Base-by-base conservation (phyloP, 1,140 invertebrate genomes). In the Drosophila sp. region DNA sequence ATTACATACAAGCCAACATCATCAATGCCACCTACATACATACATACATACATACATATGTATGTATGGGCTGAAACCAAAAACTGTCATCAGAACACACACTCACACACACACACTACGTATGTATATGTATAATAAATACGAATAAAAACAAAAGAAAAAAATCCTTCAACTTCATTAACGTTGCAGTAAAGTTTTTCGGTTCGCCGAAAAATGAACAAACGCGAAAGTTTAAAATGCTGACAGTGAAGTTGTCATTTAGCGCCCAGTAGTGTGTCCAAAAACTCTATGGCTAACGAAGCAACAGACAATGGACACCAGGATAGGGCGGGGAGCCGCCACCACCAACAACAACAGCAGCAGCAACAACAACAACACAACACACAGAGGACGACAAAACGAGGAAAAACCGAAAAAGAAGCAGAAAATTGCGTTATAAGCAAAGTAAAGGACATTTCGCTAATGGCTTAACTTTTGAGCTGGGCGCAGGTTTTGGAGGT, bases 381-480 rank as follows among this genome's bases (percentile, higher is more conserved):
- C 25, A 44, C 25, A 44, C 10, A 11, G 29, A 3, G 35, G 35
- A 38, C 7, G 35, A 8, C 35, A 63, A 61, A 44, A 44, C 2
- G 41, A 27, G 41, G 17, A 60, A 61, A 44, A 44, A 44, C 6
- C 40, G 40, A 77, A 73, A 82, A 79, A 86, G 76, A 60, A 71
- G 72, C 79, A 67, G 76, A 80, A 86, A 86, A 86, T 86, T 86
- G 83, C 83, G 83, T 86, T 86, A 86, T 87, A 89, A 87, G 83
- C 80, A 83, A 89, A 87, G 79, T 89, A 89, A 87, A 77, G 84
- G 83, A 87, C 83, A 87, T 87, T 89, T 89, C 83, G 76, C 84
- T 87, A 87, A 87, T 87, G 83, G 83, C 84, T 87, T 87, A 89
- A 87, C 83, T 87, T 87, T 87, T 77, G 72, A 83, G 76, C 76